phyloP scores from a whole-genome alignment of 2,888 invertebrate genomes.

The Sylvicola fuscatus region DNA sequence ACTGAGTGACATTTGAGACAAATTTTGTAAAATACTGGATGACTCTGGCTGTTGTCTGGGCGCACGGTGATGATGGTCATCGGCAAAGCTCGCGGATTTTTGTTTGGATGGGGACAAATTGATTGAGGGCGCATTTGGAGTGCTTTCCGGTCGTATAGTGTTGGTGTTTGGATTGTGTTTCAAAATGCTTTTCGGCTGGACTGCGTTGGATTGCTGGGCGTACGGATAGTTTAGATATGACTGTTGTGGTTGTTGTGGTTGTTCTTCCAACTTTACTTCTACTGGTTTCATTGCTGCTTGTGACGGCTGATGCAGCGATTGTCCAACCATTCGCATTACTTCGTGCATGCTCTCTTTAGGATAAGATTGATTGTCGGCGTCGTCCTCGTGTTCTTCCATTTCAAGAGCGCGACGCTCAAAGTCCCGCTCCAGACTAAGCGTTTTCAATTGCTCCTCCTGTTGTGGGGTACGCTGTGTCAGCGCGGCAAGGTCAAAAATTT shows the following conservation, averaged over 20 bases:
- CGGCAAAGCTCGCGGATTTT: slow-evolving; percentile 23
- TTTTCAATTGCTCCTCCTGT: slow-evolving; percentile 72
- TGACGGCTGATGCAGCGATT: slow-evolving; percentile 24
- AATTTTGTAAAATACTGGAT: slow-evolving; percentile 2
- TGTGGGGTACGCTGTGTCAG: slow-evolving; percentile 47
- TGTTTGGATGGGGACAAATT: slow-evolving; percentile 21
- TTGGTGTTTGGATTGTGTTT: slow-evolving; percentile 13
- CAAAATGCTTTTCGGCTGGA: slow-evolving; percentile 24
- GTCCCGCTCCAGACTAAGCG: slow-evolving; percentile 81
- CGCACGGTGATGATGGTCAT: slow-evolving; percentile 18
- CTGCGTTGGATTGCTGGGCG: background rate
- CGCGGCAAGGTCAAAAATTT: slow-evolving; percentile 58
- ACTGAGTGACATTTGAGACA: slow-evolving; percentile 3
- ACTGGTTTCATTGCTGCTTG: slow-evolving; percentile 24
- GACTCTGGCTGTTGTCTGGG: slow-evolving; percentile 12
- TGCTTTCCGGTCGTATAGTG: slow-evolving; percentile 16
- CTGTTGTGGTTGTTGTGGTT: slow-evolving; percentile 16
- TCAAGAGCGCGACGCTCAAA: slow-evolving; percentile 83
- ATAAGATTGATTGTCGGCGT: slow-evolving; percentile 27
- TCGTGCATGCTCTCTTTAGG: slow-evolving; percentile 29
- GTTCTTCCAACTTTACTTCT: slow-evolving; percentile 16
- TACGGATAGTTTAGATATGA: slow-evolving; percentile 8
- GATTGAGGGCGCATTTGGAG: slow-evolving; percentile 13
- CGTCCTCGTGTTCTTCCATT: slow-evolving; percentile 45
- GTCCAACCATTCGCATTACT: slow-evolving; percentile 25